Percentiles rank a stretch among this genome's conserved stretches.
Conservation (phyloP, 1,140 invertebrate species). For the Trissolcus basalis region DNA sequence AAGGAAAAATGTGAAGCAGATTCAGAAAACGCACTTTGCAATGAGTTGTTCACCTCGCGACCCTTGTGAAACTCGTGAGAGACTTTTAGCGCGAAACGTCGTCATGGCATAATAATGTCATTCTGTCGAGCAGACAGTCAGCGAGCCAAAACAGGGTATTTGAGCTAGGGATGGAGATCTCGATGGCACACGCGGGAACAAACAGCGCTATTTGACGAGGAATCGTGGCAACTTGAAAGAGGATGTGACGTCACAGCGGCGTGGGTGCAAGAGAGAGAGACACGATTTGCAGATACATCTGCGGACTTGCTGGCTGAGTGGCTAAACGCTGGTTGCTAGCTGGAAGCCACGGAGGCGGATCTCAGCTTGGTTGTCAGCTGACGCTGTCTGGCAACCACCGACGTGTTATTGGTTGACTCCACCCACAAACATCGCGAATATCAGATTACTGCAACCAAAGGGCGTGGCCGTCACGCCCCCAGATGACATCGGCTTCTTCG, state of each 20-base stretch:
- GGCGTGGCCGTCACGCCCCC: conserved; percentile 21
- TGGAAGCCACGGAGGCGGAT: conserved; percentile 70
- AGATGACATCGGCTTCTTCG: conserved; percentile 18
- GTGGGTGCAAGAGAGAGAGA: conserved; percentile 12
- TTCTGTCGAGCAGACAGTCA: conserved; percentile 32
- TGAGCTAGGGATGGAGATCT: conserved; percentile 31
- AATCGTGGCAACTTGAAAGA: conserved; percentile 9
- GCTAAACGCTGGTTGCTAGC: conserved; percentile 62
- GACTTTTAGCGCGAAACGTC: conserved; percentile 10
- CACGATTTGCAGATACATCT: conserved; percentile 26
- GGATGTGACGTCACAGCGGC: conserved; percentile 15
- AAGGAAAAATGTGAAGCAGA: too few relatives aligned
- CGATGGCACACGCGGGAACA: conserved; percentile 40
- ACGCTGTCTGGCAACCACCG: conserved; percentile 60
- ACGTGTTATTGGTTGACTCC: conserved; percentile 71
- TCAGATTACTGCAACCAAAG: conserved; percentile 10
- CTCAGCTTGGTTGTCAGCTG: conserved; percentile 69
- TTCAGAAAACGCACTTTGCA: conserved; percentile 1
- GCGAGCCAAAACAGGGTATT: conserved; percentile 20
- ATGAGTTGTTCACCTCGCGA: too few relatives aligned
- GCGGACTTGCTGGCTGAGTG: conserved; percentile 74
- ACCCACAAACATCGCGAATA: conserved; percentile 56
- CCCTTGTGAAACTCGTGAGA: background rate
- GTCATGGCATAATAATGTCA: conserved; percentile 30
- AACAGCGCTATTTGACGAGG: conserved; percentile 9